Conservation (phyloP, 2,888 invertebrate species). For the Polietes domitor region DNA sequence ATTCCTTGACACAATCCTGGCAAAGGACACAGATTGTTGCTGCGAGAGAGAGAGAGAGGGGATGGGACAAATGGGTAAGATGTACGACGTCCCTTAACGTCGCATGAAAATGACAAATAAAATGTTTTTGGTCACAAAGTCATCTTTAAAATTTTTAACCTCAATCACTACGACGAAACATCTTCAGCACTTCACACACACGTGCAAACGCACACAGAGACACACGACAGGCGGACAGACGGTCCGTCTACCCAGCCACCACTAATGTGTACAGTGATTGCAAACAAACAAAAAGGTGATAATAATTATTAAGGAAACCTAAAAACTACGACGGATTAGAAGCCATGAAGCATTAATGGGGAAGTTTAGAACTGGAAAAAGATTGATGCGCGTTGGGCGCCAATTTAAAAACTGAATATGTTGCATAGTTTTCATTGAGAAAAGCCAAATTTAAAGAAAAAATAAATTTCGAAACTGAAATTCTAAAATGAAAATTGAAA, state of each 20-base stretch:
- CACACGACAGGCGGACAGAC: background rate
- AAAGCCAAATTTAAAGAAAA: too few relatives aligned
- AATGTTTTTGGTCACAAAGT: slow-evolving; percentile 47
- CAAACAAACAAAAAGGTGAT: background rate
- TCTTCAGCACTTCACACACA: slow-evolving; percentile 3
- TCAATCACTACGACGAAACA: slow-evolving; percentile 35
- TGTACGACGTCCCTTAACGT: slow-evolving; percentile 12
- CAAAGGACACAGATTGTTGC: slow-evolving; percentile 3
- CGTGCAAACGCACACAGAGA: background rate
- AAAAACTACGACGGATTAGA: too few relatives aligned
- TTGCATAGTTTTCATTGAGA: too few relatives aligned
- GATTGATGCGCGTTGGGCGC: too few relatives aligned
- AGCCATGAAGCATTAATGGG: too few relatives aligned
- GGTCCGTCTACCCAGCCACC: background rate
- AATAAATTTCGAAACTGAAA: too few relatives aligned
- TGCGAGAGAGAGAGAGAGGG: too few relatives aligned
- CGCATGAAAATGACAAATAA: slow-evolving; percentile 44
- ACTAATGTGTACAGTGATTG: background rate
- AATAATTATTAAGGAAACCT: too few relatives aligned
- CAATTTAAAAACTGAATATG: too few relatives aligned
- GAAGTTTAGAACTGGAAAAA: too few relatives aligned
- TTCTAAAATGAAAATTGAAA: too few relatives aligned
- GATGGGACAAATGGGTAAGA: background rate
- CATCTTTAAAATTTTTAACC: slow-evolving; percentile 42
- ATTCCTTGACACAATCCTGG: background rate